Evolutionary conservation across 2,113 vertebrate species (phyloP).

Genomic region (Nematolebias whitei): DNA sequence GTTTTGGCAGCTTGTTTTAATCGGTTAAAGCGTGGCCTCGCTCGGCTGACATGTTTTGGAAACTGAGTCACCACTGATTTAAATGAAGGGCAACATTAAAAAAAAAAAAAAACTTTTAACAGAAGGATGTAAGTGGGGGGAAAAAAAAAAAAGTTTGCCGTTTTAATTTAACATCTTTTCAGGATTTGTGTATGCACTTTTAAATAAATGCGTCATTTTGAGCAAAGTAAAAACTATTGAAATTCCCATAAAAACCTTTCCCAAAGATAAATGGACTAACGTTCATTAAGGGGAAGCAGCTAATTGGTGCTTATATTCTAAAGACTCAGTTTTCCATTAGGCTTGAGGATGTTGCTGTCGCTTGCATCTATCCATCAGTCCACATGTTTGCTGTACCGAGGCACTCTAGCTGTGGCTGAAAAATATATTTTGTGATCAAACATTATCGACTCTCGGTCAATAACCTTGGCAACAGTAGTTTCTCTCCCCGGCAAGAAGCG

Average conservation of each 20-base stretch:
- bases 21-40: conserved; percentile 10
- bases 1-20: conserved; percentile 40
- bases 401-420: conserved; percentile 58
- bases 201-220: conserved; percentile 36
- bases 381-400: conserved; percentile 44
- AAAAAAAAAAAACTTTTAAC: conserved; percentile 35
- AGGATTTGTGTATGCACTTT: conserved; percentile 10
- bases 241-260: conserved; percentile 52
- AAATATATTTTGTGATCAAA: conserved; percentile 79
- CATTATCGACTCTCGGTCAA: conserved; percentile 79
- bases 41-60: conserved; percentile 7
- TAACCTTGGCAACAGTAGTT: conserved; percentile 79
- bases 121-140: neutral
- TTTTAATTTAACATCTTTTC: conserved; percentile 8
- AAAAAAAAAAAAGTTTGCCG: conserved; percentile 35
- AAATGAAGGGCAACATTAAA: conserved; percentile 22
- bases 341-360: conserved; percentile 36
- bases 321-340: conserved; percentile 58
- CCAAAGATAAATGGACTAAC: conserved; percentile 42
- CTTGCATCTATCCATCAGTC: conserved; percentile 55
- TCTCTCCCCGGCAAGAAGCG: conserved; percentile 51
- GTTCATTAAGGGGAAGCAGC: conserved; percentile 37
- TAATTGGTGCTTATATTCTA: conserved; percentile 63
- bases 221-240: conserved; percentile 36
- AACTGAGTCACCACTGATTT: conserved; percentile 10